A percentile compares a stretch with the other conserved stretches of the same genome.
phyloP scores from a whole-genome alignment of 2,888 invertebrate genomes.

The Operophtera brumata region DNA sequence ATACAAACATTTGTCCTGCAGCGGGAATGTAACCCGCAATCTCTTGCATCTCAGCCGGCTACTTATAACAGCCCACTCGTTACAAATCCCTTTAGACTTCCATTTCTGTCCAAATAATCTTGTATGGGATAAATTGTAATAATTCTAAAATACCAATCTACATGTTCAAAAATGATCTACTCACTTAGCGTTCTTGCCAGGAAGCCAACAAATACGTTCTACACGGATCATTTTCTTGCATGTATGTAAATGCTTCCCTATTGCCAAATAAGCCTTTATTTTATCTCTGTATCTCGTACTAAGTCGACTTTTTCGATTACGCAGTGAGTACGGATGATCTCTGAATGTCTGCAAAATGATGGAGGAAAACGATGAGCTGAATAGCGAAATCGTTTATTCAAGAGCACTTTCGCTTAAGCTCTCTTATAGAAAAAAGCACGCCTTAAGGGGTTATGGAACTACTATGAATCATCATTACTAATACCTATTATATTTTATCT shows the following conservation, averaged over 20 bases:
- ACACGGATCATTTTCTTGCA: slow-evolving; percentile 32
- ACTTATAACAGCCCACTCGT: too few species aligned
- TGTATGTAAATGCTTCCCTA: slow-evolving; percentile 47
- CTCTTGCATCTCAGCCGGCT: too few species aligned
- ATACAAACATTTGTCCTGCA: too few species aligned
- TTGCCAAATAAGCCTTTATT: slow-evolving; percentile 63
- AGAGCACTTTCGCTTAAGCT: slow-evolving; percentile 28
- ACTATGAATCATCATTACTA: too few species aligned
- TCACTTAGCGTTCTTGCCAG: background rate
- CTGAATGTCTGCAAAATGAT: slow-evolving; percentile 40
- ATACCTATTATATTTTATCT: background rate
- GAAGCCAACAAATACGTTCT: slow-evolving; percentile 8
- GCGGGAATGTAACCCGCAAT: too few species aligned
- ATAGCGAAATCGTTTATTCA: slow-evolving; percentile 35
- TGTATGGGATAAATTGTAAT: too few species aligned
- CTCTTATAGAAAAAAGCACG: slow-evolving; percentile 14
- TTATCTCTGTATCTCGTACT: slow-evolving; percentile 55
- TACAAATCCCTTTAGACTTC: too few species aligned
- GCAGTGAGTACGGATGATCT: slow-evolving; percentile 40
- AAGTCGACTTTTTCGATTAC: slow-evolving; percentile 53
- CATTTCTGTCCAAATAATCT: too few species aligned
- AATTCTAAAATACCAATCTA: background rate
- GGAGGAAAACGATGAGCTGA: slow-evolving; percentile 41
- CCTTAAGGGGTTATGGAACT: background rate
- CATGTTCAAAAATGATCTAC: too few species aligned